Evolutionary conservation across 2,888 invertebrate genomes (phyloP), one percentile per base, ranked within the genome.

Genomic region (Leptopilina syphax): DNA sequence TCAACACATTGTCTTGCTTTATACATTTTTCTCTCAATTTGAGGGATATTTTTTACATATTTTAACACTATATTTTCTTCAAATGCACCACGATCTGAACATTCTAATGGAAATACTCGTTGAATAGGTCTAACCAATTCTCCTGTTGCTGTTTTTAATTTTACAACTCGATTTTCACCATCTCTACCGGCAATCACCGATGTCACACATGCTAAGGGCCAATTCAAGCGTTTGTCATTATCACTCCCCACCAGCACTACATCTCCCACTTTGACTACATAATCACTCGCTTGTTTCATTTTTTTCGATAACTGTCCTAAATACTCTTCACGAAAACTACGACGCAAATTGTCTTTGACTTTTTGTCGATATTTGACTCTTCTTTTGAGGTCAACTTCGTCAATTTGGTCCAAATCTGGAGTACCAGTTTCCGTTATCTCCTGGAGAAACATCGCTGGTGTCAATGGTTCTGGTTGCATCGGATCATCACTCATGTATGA

Each of bases 391-490:
- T 78, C 77, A 7, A 84, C 68, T 7, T 57, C 12, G 65, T 85
- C 86, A 7, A 84, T 73, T 7, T 57, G n/a, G 65, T 85, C 86
- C 66, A 79, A 82, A 80, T 87, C 86, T 50, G 83, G 84, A 66
- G 84, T 70, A 18, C 82, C 83, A 57, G 44, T 47, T 18, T 85
- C 84, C 13, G 41, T 65, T 63, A 78, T 80, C 13, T 86, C 86
- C 50, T 83, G 60, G 18, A 88, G 77, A 83, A 89, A 88, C 86
- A 88, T 87, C 6, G 82, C 79, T 41, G 88, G 88, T 27, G 85
- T 85, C n/a, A 86, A 47, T 7, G 84, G 82, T 34, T 44, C 18
- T 81, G 65, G n/a, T 87, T 85, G 47, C 83, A 70, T 8, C 78
- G 67, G 34, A 50, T 77, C 65, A 3, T 82, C 80, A 18, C 80